Percentiles rank a stretch among this genome's conserved stretches.
Conservation (phyloP, 2,113 vertebrate genomes). For the Spizaetus ornatus region DNA sequence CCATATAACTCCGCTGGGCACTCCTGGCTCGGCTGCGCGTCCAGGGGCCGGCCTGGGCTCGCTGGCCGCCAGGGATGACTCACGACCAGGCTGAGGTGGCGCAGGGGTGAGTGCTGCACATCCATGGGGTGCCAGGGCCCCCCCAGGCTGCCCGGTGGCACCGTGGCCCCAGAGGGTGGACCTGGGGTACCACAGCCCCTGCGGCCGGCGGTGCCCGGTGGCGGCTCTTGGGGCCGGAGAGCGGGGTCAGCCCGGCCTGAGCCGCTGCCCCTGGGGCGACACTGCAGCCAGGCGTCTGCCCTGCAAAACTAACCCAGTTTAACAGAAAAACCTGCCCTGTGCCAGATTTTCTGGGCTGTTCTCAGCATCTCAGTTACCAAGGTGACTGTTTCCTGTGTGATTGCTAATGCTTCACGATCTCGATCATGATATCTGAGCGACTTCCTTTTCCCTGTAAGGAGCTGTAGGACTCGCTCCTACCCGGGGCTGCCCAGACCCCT, state of each 20-base stretch:
- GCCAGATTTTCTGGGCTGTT: slow-evolving; percentile 35
- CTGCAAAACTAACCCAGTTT: neutral
- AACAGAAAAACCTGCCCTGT: neutral
- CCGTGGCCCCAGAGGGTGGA: accelerated
- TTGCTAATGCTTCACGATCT: neutral
- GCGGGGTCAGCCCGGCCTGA: accelerated
- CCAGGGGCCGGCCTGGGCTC: accelerated
- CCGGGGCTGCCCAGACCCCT: neutral
- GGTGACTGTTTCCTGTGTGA: slow-evolving; percentile 57
- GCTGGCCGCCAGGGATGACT: accelerated
- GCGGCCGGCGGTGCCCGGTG: accelerated
- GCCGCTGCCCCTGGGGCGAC: no score
- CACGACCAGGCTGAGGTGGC: neutral
- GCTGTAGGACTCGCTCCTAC: neutral
- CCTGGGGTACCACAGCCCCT: neutral
- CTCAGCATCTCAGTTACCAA: slow-evolving; percentile 39
- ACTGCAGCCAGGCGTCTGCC: neutral
- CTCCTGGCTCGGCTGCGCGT: neutral
- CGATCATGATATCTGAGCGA: neutral
- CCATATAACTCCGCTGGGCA: accelerated
- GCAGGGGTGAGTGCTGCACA: neutral
- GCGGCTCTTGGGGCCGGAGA: neutral
- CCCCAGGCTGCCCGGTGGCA: accelerated
- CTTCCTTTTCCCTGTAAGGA: slow-evolving; percentile 14
- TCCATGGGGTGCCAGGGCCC: accelerated